These are phyloP conservation scores for Tupaia tana DNA, from an alignment of 2,113 vertebrate species.

Conservation along the genomic window DNA sequence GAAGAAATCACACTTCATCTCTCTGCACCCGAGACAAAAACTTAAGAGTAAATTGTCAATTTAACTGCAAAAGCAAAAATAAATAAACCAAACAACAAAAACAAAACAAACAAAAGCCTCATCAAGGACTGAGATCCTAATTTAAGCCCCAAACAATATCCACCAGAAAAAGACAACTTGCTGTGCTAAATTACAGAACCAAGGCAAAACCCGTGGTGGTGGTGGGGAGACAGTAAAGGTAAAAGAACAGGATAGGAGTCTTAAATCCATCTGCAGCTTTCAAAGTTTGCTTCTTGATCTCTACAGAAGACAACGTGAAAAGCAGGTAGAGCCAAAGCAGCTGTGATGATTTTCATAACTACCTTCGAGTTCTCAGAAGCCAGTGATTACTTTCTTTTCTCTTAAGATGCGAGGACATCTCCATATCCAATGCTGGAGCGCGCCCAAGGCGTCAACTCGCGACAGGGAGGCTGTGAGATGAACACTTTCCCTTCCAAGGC, in stretches of 20 bases:
- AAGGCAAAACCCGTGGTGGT: not conserved
- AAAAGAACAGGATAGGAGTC: not conserved
- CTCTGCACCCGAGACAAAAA: slow-evolving; percentile 2
- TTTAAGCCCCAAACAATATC: not conserved
- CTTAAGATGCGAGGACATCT: not conserved
- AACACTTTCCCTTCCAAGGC: not conserved
- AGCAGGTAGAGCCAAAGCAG: not conserved
- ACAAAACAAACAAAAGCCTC: not conserved
- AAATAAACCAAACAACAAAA: not conserved
- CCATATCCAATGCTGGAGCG: not conserved
- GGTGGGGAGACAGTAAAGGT: not conserved
- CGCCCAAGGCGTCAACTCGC: not conserved
- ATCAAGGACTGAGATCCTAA: not conserved
- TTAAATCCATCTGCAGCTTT: not conserved
- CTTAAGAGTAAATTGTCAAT: not conserved
- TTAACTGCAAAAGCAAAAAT: slow-evolving; percentile 4
- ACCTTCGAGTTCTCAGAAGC: not conserved
- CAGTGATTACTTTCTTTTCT: not conserved
- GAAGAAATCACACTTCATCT: not conserved
- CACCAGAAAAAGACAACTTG: not conserved
- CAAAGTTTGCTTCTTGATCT: not conserved
- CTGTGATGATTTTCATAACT: not conserved
- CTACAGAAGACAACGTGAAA: not conserved
- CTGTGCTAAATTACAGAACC: not conserved
- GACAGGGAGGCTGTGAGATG: not conserved